Evolutionary conservation across 1,140 invertebrate species (phyloP).

Genomic region (Eubasilissa regina): DNA sequence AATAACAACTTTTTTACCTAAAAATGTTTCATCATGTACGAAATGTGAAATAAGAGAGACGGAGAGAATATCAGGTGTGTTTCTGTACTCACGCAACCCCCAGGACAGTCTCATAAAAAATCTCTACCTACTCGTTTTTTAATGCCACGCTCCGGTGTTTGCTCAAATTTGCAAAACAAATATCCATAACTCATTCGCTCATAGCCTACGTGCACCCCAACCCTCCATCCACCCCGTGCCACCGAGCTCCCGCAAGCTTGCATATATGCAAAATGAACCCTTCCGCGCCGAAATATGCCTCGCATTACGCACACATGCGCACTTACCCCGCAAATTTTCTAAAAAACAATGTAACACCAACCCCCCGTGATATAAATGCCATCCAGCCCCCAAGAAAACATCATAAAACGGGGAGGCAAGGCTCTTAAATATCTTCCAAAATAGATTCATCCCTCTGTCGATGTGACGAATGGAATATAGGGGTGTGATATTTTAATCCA

Average conservation of each 20-base stretch:
- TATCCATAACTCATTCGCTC: slow-evolving; percentile 21
- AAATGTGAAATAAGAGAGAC: no score
- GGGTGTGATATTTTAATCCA: slow-evolving; percentile 25
- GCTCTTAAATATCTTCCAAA: slow-evolving; percentile 30
- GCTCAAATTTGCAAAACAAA: slow-evolving; percentile 42
- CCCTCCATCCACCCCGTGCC: background rate
- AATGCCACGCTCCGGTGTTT: slow-evolving; percentile 31
- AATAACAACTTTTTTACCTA: no score
- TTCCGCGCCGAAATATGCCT: slow-evolving; percentile 10
- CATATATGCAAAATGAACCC: slow-evolving; percentile 41
- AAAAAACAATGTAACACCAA: slow-evolving; percentile 32
- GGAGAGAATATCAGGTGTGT: no score
- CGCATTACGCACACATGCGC: background rate
- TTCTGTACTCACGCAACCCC: background rate
- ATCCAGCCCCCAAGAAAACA: slow-evolving; percentile 17
- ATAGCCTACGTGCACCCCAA: background rate
- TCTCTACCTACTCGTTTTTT: slow-evolving; percentile 10
- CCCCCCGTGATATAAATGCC: background rate
- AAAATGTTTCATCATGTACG: no score
- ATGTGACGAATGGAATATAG: slow-evolving; percentile 12
- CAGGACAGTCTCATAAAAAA: slow-evolving; percentile 9
- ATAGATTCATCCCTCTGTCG: slow-evolving; percentile 19
- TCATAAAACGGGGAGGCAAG: slow-evolving; percentile 34
- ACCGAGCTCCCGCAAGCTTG: slow-evolving; percentile 16
- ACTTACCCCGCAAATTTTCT: background rate